Base-by-base conservation (phyloP, 2,888 invertebrate species). In the Colostygia pectinataria region DNA sequence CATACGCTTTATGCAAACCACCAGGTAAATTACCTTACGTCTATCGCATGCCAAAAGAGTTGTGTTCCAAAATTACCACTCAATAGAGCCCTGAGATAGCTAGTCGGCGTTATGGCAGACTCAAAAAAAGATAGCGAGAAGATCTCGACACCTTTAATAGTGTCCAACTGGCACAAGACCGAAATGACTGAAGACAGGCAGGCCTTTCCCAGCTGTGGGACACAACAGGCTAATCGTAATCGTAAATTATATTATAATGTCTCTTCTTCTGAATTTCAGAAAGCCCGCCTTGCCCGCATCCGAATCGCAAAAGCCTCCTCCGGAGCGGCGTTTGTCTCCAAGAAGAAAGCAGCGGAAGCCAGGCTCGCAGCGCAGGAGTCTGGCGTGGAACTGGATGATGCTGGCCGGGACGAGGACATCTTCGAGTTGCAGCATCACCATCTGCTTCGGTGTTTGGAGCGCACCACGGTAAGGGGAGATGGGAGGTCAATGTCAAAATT, bases 371-470 rank as follows among this genome's bases (percentile, higher is more conserved):
- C 98, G 40, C 95, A 96, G 88, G 97, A 97, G 87, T 97, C 97
- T 32, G 98, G 98, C 33, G 94, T 98, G 64, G 97, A 97, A 68
- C 88, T 97, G 66, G 98, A 98, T 70, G 98, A 98, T 59, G 95
- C 94, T 63, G 94, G 93, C 55, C 92, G 96, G 59, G 97, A 98
- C 75, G 98, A 98, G 77, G 99, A 99, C 83, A 98, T 99, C 76
- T 99, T 99, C 90, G 99, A 99, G 83, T 91, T 99, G 86, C 99
- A 99, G 88, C 99, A 99, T 88, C 99, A 99, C 85, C 99, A 99
- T 88, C 92, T 99, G 52, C 92, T 99, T 53, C 94, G 98, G 66
- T 99, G 99, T 87, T 92, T 99, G 71, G 99, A 99, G 87, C 97
- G 98, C 83, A 99, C 99, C 50, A 99, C 99, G 91, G 98, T 90